Evolutionary conservation across 2,888 invertebrate species (phyloP).

Genomic region (Eumerus sabulonum): DNA sequence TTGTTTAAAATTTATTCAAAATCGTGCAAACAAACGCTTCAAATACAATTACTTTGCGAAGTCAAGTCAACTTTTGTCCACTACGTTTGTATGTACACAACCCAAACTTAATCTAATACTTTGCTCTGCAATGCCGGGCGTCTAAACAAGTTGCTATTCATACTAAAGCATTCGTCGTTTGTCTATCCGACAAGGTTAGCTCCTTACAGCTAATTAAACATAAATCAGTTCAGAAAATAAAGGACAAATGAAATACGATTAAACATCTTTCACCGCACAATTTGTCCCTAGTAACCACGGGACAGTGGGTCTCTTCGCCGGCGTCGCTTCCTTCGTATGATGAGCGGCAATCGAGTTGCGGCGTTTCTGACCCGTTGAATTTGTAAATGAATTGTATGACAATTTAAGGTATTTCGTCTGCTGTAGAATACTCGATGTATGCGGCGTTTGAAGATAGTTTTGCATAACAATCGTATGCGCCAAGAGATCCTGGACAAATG

Average conservation of each 20-base stretch:
- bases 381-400: conserved; percentile 37
- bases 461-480: conserved; percentile 1
- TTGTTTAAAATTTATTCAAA: no score
- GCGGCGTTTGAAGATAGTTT: neutral
- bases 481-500: conserved; percentile 4
- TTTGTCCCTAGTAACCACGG: neutral
- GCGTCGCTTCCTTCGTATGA: conserved; percentile 25
- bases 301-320: conserved; percentile 27
- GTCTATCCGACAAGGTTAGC: neutral
- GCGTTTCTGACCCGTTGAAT: conserved; percentile 11
- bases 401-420: conserved; percentile 38
- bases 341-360: neutral
- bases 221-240: conserved; percentile 10
- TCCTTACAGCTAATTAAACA: conserved; percentile 12
- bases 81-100: neutral
- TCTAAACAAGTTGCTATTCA: no score
- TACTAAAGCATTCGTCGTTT: neutral
- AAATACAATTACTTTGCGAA: no score
- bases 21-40: no score
- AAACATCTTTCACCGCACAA: conserved; percentile 5
- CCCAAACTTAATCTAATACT: neutral
- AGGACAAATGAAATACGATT: no score
- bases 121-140: neutral
- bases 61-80: no score
- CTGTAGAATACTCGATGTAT: conserved; percentile 2